Evolutionary conservation across 2,888 invertebrate genomes (phyloP).

Genomic region (Habroteleia sp.): DNA sequence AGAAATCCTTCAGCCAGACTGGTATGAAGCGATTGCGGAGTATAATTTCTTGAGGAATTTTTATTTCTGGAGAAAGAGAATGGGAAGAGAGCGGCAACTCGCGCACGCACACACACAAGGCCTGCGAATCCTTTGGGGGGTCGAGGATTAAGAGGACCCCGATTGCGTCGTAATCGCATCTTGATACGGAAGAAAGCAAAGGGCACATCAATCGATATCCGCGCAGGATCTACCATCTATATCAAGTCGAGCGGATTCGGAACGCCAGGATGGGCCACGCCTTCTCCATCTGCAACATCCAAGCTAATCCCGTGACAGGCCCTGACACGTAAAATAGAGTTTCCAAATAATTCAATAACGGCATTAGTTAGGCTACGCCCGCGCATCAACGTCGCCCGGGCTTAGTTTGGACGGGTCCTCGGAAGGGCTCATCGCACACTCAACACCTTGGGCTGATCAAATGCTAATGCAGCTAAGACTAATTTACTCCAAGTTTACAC

Average conservation of each 20-base stretch:
- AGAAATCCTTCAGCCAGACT: no score
- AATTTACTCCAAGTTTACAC: conserved; percentile 68
- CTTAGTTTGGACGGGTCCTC: conserved; percentile 11
- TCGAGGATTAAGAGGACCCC: conserved; percentile 27
- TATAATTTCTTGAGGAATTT: no score
- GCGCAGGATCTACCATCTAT: conserved; percentile 40
- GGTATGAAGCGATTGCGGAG: no score
- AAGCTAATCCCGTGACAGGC: conserved; percentile 53
- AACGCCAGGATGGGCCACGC: conserved; percentile 60
- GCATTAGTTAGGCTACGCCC: conserved; percentile 57
- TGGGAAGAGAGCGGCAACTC: no score
- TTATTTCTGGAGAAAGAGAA: no score
- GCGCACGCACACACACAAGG: no score
- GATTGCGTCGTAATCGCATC: conserved; percentile 55
- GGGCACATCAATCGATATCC: conserved; percentile 56
- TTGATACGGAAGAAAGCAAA: conserved; percentile 57
- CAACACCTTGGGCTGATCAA: conserved; percentile 70
- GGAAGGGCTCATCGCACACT: conserved; percentile 10
- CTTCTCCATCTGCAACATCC: conserved; percentile 60
- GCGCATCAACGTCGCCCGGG: conserved; percentile 36
- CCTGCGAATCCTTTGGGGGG: conserved; percentile 12
- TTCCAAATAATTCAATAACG: conserved; percentile 67
- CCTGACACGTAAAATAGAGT: conserved; percentile 59
- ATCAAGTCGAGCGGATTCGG: conserved; percentile 36
- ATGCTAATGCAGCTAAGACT: conserved; percentile 73